phyloP scores from a whole-genome alignment of 2,888 invertebrate genomes.

The Rhogogaster chlorosoma region DNA sequence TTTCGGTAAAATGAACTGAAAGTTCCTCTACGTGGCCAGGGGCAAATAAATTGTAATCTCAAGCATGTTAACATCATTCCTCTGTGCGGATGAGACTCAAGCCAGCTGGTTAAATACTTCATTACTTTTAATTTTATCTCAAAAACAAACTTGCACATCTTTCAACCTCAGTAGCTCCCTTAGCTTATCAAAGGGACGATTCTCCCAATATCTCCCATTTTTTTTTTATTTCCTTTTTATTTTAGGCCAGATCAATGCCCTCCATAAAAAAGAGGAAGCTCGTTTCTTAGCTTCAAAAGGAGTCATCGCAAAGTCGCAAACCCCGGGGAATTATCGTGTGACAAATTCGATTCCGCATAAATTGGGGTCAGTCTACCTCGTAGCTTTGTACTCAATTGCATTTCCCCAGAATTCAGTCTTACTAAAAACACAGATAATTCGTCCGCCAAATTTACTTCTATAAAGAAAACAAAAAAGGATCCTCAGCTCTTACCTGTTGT shows the following conservation, averaged over 20 bases:
- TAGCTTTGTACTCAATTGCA: background rate
- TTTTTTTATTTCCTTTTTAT: background rate
- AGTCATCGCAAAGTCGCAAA: constrained; percentile 19
- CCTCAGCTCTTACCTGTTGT: background rate
- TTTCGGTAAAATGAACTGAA: background rate
- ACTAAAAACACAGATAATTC: background rate
- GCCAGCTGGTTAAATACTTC: constrained; percentile 17
- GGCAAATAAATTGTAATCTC: background rate
- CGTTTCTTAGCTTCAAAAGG: background rate
- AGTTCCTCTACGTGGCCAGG: background rate
- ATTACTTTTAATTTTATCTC: constrained; percentile 6
- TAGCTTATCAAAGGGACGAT: background rate
- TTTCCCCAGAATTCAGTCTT: background rate
- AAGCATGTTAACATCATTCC: constrained; percentile 4
- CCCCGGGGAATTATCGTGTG: background rate
- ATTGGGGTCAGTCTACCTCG: background rate
- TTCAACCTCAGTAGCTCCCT: background rate
- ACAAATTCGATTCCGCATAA: background rate
- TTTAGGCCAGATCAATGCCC: background rate
- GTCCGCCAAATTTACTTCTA: background rate
- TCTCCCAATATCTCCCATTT: background rate
- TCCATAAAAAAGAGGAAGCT: background rate
- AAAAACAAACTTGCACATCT: background rate
- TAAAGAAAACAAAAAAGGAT: background rate
- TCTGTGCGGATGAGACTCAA: background rate